Percentiles rank a stretch among this genome's conserved stretches.
These are phyloP conservation scores for Mnemiopsis leidyi DNA, from an alignment of 37 sponge, comb jelly and placozoan genomes.

Conservation along the genomic window DNA sequence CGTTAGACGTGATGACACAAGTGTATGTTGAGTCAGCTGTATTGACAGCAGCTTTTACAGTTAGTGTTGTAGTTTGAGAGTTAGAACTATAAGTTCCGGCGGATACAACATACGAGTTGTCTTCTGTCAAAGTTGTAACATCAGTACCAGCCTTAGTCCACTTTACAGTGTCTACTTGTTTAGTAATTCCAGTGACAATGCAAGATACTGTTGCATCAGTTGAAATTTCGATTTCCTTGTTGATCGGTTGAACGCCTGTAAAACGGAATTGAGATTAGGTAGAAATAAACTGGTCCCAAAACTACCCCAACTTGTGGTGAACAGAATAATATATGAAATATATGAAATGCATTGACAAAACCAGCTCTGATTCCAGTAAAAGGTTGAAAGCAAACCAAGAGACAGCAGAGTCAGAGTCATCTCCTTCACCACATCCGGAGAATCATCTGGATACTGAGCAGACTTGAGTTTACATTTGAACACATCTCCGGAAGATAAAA, in stretches of 20 bases:
- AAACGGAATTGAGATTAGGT: too few species aligned
- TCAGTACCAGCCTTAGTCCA: not conserved
- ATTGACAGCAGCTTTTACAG: not conserved
- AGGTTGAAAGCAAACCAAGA: not conserved
- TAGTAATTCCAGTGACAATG: not conserved
- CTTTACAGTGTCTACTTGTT: not conserved
- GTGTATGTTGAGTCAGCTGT: not conserved
- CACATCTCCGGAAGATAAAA: not conserved
- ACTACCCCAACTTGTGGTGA: too few species aligned
- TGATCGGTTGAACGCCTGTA: not conserved
- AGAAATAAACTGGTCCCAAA: too few species aligned
- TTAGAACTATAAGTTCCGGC: not conserved
- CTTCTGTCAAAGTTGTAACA: not conserved
- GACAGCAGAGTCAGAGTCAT: not conserved
- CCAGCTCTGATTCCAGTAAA: too few species aligned
- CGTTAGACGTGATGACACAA: not conserved
- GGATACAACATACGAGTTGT: not conserved
- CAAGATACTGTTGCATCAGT: not conserved
- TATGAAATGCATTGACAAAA: too few species aligned
- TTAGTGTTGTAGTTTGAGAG: conserved; percentile 16
- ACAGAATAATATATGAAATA: too few species aligned
- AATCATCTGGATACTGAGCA: not conserved
- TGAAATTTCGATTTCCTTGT: not conserved
- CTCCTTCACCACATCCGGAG: conserved; percentile 13
- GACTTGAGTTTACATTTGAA: not conserved